Percentiles rank a stretch among this genome's conserved stretches.
Evolutionary conservation across 2,888 invertebrate species (phyloP).

Genomic region (Cerceris rybyensis): DNA sequence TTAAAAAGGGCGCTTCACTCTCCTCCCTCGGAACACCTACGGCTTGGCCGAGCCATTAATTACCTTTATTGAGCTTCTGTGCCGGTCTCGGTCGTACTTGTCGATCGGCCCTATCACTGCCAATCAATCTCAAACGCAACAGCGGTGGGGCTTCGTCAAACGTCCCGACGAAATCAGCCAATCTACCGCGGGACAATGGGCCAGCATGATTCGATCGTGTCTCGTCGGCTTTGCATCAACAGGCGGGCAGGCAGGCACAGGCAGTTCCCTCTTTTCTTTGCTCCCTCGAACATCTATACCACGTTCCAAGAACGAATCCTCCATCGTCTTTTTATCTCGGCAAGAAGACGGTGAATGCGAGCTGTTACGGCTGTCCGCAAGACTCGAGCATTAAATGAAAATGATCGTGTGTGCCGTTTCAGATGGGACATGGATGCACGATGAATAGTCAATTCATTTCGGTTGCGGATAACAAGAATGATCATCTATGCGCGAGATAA

Average conservation of each 20-base stretch:
- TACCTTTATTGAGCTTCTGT: conserved; percentile 80
- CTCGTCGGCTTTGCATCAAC: conserved; percentile 69
- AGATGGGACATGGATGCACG: not conserved
- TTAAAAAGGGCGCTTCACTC: conserved; percentile 15
- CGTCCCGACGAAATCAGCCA: conserved; percentile 75
- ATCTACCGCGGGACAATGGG: conserved; percentile 77
- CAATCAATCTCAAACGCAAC: conserved; percentile 78
- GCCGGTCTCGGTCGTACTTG: conserved; percentile 70
- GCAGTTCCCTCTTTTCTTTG: conserved; percentile 33
- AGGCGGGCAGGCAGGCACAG: conserved; percentile 10
- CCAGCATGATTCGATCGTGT: conserved; percentile 75
- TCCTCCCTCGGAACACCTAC: conserved; percentile 43
- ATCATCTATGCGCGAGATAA: not conserved
- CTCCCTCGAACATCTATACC: conserved; percentile 43
- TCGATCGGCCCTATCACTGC: conserved; percentile 79
- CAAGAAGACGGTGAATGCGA: conserved; percentile 31
- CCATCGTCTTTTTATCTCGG: conserved; percentile 33
- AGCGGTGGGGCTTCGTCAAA: conserved; percentile 77
- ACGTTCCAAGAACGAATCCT: conserved; percentile 38
- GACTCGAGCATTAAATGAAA: conserved; percentile 32
- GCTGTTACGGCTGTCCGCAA: conserved; percentile 32
- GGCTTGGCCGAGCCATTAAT: conserved; percentile 74
- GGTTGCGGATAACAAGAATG: not conserved
- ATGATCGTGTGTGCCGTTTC: conserved; percentile 21
- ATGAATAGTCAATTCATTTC: not conserved